Evolutionary conservation across 1,140 invertebrate genomes (phyloP).

Genomic region (Homalodisca vitripennis): DNA sequence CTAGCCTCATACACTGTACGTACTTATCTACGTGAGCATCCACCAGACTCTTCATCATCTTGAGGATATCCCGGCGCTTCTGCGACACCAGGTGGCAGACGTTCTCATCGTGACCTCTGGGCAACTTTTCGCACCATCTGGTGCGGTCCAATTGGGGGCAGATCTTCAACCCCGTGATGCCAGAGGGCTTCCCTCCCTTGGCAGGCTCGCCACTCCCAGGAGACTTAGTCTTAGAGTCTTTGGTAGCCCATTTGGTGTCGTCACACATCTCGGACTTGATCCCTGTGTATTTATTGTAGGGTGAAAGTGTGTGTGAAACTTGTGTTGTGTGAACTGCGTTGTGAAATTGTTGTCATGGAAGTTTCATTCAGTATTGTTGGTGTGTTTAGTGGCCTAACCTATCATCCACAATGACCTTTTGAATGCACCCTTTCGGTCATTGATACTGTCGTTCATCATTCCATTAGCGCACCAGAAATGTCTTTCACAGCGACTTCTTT

Average conservation of each 20-base stretch:
- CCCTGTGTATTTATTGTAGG: too few relatives aligned
- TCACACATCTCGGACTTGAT: slow-evolving; percentile 13
- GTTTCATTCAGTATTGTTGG: too few relatives aligned
- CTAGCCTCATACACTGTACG: too few relatives aligned
- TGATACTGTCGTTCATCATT: too few relatives aligned
- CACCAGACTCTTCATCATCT: slow-evolving; percentile 23
- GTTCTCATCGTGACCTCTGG: slow-evolving; percentile 21
- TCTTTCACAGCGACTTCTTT: too few relatives aligned
- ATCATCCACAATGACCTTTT: not conserved
- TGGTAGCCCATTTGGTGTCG: not conserved
- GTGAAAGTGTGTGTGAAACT: not conserved
- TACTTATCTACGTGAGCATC: slow-evolving; percentile 11
- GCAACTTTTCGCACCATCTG: slow-evolving; percentile 21
- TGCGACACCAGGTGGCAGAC: slow-evolving; percentile 24
- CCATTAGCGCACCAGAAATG: too few relatives aligned
- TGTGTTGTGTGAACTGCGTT: not conserved
- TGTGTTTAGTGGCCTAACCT: not conserved
- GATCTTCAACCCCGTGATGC: slow-evolving; percentile 10
- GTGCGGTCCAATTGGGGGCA: slow-evolving; percentile 1
- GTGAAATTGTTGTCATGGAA: not conserved
- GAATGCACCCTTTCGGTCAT: not conserved
- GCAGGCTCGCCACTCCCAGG: not conserved
- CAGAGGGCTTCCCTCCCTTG: slow-evolving; percentile 4
- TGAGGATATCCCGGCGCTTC: slow-evolving; percentile 17
- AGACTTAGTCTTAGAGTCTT: not conserved